Base-by-base conservation (phyloP, 2,113 vertebrate genomes). In the Catagonus wagneri region DNA sequence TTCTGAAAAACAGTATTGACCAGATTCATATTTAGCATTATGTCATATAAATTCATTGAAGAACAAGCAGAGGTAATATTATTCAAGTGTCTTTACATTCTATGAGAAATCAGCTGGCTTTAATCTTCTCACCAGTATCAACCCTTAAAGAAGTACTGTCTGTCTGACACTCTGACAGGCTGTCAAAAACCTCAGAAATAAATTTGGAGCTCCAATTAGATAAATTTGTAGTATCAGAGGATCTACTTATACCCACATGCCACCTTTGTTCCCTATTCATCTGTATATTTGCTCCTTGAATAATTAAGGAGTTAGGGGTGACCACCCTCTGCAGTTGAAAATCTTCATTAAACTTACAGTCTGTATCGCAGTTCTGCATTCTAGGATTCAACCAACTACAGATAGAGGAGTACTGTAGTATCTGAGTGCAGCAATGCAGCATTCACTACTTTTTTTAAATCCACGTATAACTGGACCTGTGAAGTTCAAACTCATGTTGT, bases 161-260 rank as follows among this genome's bases (percentile, higher is more conserved):
- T 44, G 1, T 56, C 56, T 90, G 58, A 93, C 29, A 50, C 56
- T 60, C 76, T 85, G 50, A 36, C 25, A 60, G 61, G 17, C 39
- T 75, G 39, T 25, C 36, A 88, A 58, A 69, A 61, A 75, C 20
- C 80, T 90, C 81, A 68, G 44, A 66, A 93, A 65, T 84, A 90
- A 85, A 90, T 58, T 1, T 72, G 65, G 66, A 91, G 13, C 56
- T 65, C 44, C 44, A 44, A 44, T 27, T 16, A 27, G 4, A 23
- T 81, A 80, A 58, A 86, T 81, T 2, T 83, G 36, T 60, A 60
- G 19, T 32, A 58, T 58, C 3, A 44, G 20, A 83, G 17, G 32
- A 34, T 44, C 63, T 80, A n/a, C 52, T 34, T 44, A 36, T 84
- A 81, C 39, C 25, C 32, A 87, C 20, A 68, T 16, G 32, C 52